These are phyloP conservation scores for Hyperopisus bebe DNA, from an alignment of 2,113 vertebrate species.

Conservation along the genomic window DNA sequence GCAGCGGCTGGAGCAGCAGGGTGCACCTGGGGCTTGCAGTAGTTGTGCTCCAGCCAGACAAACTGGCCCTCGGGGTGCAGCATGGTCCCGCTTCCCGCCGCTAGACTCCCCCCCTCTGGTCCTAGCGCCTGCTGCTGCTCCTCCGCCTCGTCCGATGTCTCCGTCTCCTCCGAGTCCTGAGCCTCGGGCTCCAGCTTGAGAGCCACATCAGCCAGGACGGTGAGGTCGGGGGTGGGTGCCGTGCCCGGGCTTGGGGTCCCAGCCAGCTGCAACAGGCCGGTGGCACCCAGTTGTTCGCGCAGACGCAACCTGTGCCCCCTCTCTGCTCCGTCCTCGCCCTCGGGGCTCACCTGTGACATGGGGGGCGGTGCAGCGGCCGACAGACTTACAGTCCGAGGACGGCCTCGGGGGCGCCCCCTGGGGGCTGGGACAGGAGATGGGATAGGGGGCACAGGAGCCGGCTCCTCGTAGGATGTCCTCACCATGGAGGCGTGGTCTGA, in stretches of 20 bases:
- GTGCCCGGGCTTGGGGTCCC: slow-evolving; percentile 38
- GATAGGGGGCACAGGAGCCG: slow-evolving; percentile 27
- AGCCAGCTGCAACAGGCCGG: slow-evolving; percentile 64
- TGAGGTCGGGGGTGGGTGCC: slow-evolving; percentile 45
- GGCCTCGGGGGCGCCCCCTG: slow-evolving; percentile 54
- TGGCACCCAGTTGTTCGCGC: slow-evolving; percentile 61
- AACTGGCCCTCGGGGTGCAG: slow-evolving; percentile 47
- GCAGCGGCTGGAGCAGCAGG: slow-evolving; percentile 11
- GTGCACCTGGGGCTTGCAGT: slow-evolving; percentile 61
- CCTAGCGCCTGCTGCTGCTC: slow-evolving; percentile 59
- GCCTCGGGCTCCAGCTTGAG: slow-evolving; percentile 70
- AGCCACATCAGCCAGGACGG: slow-evolving; percentile 72
- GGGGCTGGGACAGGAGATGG: slow-evolving; percentile 11
- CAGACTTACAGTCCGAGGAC: slow-evolving; percentile 48
- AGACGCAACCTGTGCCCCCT: slow-evolving; percentile 50
- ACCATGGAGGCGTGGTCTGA: slow-evolving; percentile 82
- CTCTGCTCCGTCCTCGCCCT: slow-evolving; percentile 49
- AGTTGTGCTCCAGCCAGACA: slow-evolving; percentile 79
- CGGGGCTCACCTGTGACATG: slow-evolving; percentile 34
- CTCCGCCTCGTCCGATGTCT: slow-evolving; percentile 72
- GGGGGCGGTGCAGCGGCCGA: slow-evolving; percentile 40
- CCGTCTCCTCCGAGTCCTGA: slow-evolving; percentile 68
- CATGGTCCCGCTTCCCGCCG: slow-evolving; percentile 28
- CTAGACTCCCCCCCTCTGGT: slow-evolving; percentile 36
- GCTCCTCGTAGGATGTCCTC: slow-evolving; percentile 62